phyloP scores from a whole-genome alignment of 2,113 vertebrate species.

The Ceyx margarethae region DNA sequence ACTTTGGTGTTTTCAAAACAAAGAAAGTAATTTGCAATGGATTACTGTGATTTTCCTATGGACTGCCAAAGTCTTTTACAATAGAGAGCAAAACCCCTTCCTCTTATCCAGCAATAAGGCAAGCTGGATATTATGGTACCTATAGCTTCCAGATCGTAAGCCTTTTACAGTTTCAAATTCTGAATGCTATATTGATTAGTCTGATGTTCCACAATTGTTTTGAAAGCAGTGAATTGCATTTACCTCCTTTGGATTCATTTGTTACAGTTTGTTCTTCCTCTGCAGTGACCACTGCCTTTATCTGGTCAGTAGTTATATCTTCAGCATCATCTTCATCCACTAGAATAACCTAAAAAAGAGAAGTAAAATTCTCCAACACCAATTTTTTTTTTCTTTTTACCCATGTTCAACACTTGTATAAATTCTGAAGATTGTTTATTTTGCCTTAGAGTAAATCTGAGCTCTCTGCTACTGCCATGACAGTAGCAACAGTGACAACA shows the following conservation, averaged over 20 bases:
- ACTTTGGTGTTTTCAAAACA: neutral
- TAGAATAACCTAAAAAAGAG: conserved; percentile 43
- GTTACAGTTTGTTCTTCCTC: conserved; percentile 25
- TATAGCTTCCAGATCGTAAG: neutral
- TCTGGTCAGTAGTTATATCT: neutral
- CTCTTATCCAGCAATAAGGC: neutral
- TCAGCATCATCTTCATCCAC: conserved; percentile 53
- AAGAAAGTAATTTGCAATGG: neutral
- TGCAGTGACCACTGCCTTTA: conserved; percentile 40
- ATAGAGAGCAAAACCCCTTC: neutral
- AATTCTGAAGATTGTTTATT: neutral
- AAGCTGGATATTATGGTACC: neutral
- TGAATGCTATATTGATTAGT: neutral
- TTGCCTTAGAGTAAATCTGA: neutral
- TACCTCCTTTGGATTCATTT: conserved; percentile 81
- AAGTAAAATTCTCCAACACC: neutral
- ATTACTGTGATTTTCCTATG: neutral
- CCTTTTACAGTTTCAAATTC: too few species aligned
- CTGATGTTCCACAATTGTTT: neutral
- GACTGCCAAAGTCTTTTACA: neutral
- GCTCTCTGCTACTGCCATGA: neutral
- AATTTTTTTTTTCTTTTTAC: neutral
- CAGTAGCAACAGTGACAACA: neutral
- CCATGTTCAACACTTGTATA: neutral
- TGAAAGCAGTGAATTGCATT: neutral